Conservation (phyloP, 30 jellyfish, hydroid and myxozoan genomes). For the Mastigias papua region DNA sequence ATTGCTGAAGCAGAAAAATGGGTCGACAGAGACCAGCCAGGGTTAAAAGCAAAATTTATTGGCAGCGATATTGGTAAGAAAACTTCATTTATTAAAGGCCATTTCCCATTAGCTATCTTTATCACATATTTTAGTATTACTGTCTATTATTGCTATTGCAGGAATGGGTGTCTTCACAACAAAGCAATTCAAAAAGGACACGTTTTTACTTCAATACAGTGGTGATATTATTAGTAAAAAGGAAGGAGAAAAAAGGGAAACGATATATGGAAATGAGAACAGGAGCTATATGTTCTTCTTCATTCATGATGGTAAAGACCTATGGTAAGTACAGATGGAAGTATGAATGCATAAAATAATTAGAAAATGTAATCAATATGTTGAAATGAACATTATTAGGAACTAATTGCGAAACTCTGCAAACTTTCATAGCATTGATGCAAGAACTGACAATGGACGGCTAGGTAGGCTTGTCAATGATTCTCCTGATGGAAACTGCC, state of each 20-base stretch:
- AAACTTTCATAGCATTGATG: conserved; percentile 38
- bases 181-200: background rate
- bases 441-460: conserved; percentile 15
- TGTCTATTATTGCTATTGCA: too few species aligned
- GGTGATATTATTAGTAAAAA: background rate
- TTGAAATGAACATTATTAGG: background rate
- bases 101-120: too few species aligned
- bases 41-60: too few species aligned
- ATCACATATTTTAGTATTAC: too few species aligned
- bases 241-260: background rate
- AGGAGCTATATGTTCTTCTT: conserved; percentile 7
- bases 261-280: background rate
- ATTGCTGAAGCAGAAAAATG: too few species aligned
- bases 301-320: background rate
- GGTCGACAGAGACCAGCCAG: too few species aligned
- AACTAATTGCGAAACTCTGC: background rate
- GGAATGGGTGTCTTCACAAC: background rate
- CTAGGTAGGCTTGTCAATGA: conserved; percentile 54
- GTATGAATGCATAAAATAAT: background rate
- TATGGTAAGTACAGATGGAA: conserved; percentile 2
- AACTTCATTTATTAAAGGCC: too few species aligned
- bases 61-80: too few species aligned
- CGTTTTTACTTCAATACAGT: background rate
- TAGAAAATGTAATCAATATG: background rate
- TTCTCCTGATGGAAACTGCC: conserved; percentile 14